A percentile compares a stretch with the other conserved stretches of the same genome.
These are phyloP conservation scores for Coreius guichenoti DNA, from an alignment of 2,797 vertebrate genomes.

Conservation along the genomic window DNA sequence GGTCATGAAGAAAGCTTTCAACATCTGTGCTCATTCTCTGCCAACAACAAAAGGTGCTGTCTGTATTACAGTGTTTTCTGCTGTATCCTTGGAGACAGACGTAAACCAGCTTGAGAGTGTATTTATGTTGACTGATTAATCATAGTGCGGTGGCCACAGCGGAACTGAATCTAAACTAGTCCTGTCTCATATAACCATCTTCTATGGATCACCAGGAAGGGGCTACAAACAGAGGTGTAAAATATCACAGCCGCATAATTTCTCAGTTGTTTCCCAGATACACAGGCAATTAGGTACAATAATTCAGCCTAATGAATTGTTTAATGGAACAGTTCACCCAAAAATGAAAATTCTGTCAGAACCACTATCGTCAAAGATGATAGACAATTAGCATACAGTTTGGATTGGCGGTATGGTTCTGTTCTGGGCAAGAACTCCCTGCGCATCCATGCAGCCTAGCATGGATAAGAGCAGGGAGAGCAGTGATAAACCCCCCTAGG, in stretches of 20 bases:
- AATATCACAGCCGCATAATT: conserved; percentile 9
- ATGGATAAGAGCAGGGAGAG: no score
- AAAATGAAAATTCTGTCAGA: neutral
- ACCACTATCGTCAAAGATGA: no score
- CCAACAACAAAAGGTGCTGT: conserved; percentile 23
- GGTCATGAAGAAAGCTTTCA: conserved; percentile 30
- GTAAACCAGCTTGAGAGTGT: conserved; percentile 36
- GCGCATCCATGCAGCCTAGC: no score
- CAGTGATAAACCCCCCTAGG: no score
- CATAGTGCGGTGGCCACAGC: conserved; percentile 33
- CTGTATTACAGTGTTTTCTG: conserved; percentile 50
- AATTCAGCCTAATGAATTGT: conserved; percentile 11
- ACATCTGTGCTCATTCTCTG: conserved; percentile 49
- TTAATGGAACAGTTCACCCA: conserved; percentile 4
- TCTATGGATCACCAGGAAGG: conserved; percentile 12
- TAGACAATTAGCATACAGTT: no score
- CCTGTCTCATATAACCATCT: conserved; percentile 6
- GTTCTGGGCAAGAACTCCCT: no score
- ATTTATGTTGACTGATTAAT: conserved; percentile 47
- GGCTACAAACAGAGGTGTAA: conserved; percentile 3
- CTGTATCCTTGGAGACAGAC: conserved; percentile 61
- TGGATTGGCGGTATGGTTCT: no score
- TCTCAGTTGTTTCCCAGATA: conserved; percentile 3
- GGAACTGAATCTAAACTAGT: conserved; percentile 33
- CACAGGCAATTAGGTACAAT: conserved; percentile 21